Conservation (phyloP, 1,140 invertebrate genomes). For the Gonatopus flavifemur region DNA sequence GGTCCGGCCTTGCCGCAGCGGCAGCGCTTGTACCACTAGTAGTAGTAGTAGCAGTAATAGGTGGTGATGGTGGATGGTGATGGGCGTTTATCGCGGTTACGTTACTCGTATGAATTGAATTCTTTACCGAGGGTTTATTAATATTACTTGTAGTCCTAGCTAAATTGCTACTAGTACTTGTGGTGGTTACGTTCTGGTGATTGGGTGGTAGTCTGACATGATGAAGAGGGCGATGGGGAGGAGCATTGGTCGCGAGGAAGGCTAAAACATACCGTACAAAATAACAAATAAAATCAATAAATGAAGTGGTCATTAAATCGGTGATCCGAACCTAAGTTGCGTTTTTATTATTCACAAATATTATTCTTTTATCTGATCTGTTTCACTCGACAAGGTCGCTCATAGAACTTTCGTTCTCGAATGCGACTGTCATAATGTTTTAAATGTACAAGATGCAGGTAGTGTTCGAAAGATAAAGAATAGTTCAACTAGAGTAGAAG, state of each 20-base stretch:
- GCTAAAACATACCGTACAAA: slow-evolving; percentile 55
- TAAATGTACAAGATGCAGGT: too few relatives aligned
- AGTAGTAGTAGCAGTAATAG: slow-evolving; percentile 47
- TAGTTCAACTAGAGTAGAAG: too few relatives aligned
- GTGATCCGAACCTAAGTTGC: too few relatives aligned
- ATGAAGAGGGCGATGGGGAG: slow-evolving; percentile 58
- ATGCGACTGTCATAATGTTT: too few relatives aligned
- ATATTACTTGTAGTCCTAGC: slow-evolving; percentile 27
- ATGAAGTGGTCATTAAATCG: slow-evolving; percentile 13
- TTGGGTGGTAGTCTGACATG: slow-evolving; percentile 50
- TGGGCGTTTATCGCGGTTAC: too few relatives aligned
- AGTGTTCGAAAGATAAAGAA: too few relatives aligned
- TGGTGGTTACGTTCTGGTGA: slow-evolving; percentile 27
- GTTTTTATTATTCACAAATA: too few relatives aligned
- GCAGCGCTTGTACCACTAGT: slow-evolving; percentile 45
- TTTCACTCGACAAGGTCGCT: too few relatives aligned
- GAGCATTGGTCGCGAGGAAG: slow-evolving; percentile 57
- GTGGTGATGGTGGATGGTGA: slow-evolving; percentile 44
- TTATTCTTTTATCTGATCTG: too few relatives aligned
- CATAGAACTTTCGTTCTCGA: too few relatives aligned
- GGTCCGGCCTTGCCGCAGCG: slow-evolving; percentile 49
- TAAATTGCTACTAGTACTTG: slow-evolving; percentile 26
- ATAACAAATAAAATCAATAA: slow-evolving; percentile 42
- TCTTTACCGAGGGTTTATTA: slow-evolving; percentile 34
- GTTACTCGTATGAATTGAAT: slow-evolving; percentile 45